A percentile compares a stretch with the other conserved stretches of the same genome.
These are phyloP conservation scores for Julus scandinavius DNA, from an alignment of 2,888 invertebrate species.

Conservation along the genomic window DNA sequence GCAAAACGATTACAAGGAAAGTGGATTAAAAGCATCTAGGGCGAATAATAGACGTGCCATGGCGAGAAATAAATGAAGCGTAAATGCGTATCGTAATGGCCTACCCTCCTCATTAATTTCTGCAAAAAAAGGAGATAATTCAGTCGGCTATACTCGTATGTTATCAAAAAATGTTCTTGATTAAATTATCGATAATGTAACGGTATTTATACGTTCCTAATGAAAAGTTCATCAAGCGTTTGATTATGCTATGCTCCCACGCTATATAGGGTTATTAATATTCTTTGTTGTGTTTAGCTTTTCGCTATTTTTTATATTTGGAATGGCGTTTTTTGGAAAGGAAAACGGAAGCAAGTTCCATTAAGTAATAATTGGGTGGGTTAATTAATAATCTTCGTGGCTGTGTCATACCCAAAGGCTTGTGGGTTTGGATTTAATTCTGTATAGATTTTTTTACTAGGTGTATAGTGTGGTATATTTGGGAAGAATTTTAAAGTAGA, in stretches of 20 bases:
- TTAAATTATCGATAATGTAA: constrained; percentile 18
- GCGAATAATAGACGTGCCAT: constrained; percentile 18
- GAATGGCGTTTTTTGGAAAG: not conserved
- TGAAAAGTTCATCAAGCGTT: not conserved
- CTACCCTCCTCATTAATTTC: constrained; percentile 11
- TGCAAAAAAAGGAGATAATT: constrained; percentile 13
- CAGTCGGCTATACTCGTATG: not conserved
- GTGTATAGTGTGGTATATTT: too few species aligned
- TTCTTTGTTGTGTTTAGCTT: constrained; percentile 5
- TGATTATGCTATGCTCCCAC: not conserved
- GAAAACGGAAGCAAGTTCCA: not conserved
- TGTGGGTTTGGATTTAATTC: too few species aligned
- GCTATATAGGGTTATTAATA: not conserved
- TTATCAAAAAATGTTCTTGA: constrained; percentile 4
- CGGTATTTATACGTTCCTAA: not conserved
- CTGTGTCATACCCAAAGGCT: too few species aligned
- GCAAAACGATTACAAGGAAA: constrained; percentile 10
- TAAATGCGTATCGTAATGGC: not conserved
- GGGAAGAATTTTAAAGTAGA: too few species aligned
- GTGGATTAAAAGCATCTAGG: constrained; percentile 10
- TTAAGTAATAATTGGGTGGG: not conserved
- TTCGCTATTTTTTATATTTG: not conserved
- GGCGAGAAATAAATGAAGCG: constrained; percentile 9
- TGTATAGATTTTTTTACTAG: too few species aligned
- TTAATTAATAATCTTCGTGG: not conserved